These are phyloP conservation scores for Agriotes lineatus DNA, from an alignment of 2,888 invertebrate genomes.

Conservation along the genomic window DNA sequence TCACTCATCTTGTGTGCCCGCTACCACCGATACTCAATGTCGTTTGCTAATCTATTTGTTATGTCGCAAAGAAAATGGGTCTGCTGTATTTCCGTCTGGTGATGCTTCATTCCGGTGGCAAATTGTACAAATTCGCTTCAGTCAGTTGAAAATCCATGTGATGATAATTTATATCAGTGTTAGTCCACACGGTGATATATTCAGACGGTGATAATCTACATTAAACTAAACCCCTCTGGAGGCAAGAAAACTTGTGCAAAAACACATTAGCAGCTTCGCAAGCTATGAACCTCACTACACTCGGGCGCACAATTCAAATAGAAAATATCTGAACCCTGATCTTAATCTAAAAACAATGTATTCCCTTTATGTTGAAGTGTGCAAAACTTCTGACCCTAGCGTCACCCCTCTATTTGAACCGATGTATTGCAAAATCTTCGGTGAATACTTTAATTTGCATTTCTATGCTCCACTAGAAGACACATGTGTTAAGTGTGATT, in stretches of 20 bases:
- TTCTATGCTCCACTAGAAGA: slow-evolving; percentile 44
- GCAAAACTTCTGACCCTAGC: too few relatives aligned
- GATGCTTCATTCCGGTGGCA: too few relatives aligned
- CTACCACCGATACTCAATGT: too few relatives aligned
- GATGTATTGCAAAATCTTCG: slow-evolving; percentile 45
- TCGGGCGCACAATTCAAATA: slow-evolving; percentile 36
- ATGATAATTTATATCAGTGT: too few relatives aligned
- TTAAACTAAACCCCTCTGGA: background rate
- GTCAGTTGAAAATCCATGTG: too few relatives aligned
- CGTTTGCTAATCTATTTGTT: too few relatives aligned
- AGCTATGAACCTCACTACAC: slow-evolving; percentile 33
- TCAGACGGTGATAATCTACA: background rate
- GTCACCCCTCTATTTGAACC: slow-evolving; percentile 40
- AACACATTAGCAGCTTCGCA: slow-evolving; percentile 1
- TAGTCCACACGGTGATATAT: slow-evolving; percentile 3
- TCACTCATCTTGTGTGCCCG: too few relatives aligned
- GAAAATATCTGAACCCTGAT: slow-evolving; percentile 36
- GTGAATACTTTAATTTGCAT: slow-evolving; percentile 42
- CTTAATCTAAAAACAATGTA: slow-evolving; percentile 41
- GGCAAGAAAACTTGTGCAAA: background rate
- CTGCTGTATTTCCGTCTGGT: too few relatives aligned
- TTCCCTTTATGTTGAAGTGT: slow-evolving; percentile 31
- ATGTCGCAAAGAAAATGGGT: too few relatives aligned
- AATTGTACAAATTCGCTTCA: too few relatives aligned
- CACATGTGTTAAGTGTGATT: slow-evolving; percentile 32